Base-by-base conservation (phyloP, 1,140 invertebrate genomes). In the Spodoptera frugiperda region DNA sequence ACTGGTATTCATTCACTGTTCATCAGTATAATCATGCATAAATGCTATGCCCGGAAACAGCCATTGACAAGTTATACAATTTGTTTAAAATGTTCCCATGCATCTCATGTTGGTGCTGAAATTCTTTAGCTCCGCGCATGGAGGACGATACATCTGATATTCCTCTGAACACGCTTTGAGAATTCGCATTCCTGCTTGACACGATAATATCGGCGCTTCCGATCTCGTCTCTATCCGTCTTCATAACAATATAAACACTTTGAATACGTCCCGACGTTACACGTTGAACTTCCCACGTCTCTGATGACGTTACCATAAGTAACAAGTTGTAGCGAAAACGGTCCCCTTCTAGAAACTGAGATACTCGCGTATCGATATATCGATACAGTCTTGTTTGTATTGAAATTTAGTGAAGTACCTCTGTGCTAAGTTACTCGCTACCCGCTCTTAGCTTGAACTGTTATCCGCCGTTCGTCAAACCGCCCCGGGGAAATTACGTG, bases 401-500 rank as follows among this genome's bases (percentile, higher is more conserved):
- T 68, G 48, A 68, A 53, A 68, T 68, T 68, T 71, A 55, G 30
- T 63, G 53, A 55, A 61, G 72, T 77, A 49, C 70, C 76, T 57
- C 51, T 51, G 25, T 71, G 55, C 25, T 39, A 51, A 72, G 74
- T 68, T 75, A 80, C 76, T 78, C 80, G 82, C 79, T 78, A 70
- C 44, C 44, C 65, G 83, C 76, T 78, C 74, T 78, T 79, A 65
- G 77, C 78, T 84, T 81, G 79, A 61, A 72, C 67, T 39, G 76
- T 70, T 75, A 80, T 75, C 78, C 82, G 71, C 77, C 75, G 78
- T 79, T 80, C 76, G 77, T 81, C 80, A 74, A 78, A 59, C 72
- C 68, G 79, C 87, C 84, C 88, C 54, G 59, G 85, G 86, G 85
- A 89, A 88, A 89, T 89, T 84, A 88, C 83, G 80, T 80, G 82